Percentiles rank a stretch among this genome's conserved stretches.
phyloP scores from a whole-genome alignment of 2,797 vertebrate genomes.

The Molossus molossus region DNA sequence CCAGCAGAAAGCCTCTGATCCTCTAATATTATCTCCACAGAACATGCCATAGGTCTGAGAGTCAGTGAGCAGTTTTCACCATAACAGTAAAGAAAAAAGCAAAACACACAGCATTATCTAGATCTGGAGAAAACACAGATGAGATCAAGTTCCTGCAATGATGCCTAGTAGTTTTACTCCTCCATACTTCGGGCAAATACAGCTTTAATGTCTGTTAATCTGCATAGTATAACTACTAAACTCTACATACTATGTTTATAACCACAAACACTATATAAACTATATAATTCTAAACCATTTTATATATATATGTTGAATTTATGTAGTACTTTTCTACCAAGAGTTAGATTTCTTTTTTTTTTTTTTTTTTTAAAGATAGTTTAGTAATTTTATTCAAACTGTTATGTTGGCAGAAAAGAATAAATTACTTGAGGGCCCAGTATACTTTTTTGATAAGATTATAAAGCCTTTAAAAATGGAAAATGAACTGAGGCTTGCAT shows the following conservation, averaged over 20 bases:
- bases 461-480: conserved; percentile 82
- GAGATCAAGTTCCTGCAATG: not conserved
- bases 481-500: conserved; percentile 81
- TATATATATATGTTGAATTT: conserved; percentile 62
- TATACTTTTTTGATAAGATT: conserved; percentile 81
- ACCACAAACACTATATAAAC: not conserved
- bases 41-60: not conserved
- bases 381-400: conserved; percentile 82
- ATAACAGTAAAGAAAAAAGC: not conserved
- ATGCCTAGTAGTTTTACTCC: not conserved
- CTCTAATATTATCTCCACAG: not conserved
- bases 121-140: not conserved
- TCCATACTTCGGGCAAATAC: not conserved
- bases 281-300: conserved; percentile 15
- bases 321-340: conserved; percentile 56
- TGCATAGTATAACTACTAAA: conserved; percentile 35
- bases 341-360: conserved; percentile 33
- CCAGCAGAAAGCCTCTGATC: not conserved
- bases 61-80: not conserved
- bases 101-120: not conserved
- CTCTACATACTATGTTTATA: not conserved
- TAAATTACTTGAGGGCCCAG: conserved; percentile 78
- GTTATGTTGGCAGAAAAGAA: conserved; percentile 80
- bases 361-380: conserved; percentile 71
- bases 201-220: not conserved